Base-by-base conservation (phyloP, 2,797 vertebrate species). In the Mormyrus hasselquistii region DNA sequence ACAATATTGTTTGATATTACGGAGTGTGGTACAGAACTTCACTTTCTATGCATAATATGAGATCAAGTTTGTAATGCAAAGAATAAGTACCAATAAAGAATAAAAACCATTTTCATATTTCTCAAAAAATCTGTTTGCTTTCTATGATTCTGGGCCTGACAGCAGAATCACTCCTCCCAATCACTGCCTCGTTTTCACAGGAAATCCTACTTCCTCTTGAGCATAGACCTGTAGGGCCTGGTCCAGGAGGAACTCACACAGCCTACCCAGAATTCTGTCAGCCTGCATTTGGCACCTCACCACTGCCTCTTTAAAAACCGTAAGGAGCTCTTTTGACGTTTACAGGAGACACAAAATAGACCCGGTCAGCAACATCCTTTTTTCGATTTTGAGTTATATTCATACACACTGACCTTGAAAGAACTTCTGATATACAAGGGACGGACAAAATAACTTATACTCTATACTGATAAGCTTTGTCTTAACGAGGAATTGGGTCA, bases 191-290 rank as follows among this genome's bases (percentile, higher is more conserved):
- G 10, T 53, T 85, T 85, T 85, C 22, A 50, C 83, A 85, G 50
- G 82, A 85, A 85, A 85, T 29, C 50, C 47, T 10, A 85, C 83
- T 85, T 50, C 83, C 83, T 85, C 83, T 53, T 49, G 3, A 84
- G 19, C 1, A 4, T 6, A 22, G 12, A 34, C 49, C 47, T 14
- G 49, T 16, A 53, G 19, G 10, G 50, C 4, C 10, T 2, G 14
- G 44, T 7, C 4, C 44, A 12, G 47, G 49, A 85, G 47, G 22
- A 85, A 25, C 83, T 85, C 49, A 84, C n/a, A 84, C 41, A 22
- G 47, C 73, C 50, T 10, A n/a, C 44, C n/a, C 82, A 50, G 10
- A 85, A 22, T 85, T 25, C 49, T 44, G 38, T 85, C 49, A 53
- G 25, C n/a, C 38, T 16, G 73, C 8, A 0, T 16, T 79, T 79